Percentiles rank a stretch among this genome's conserved stretches.
Evolutionary conservation across 2,888 invertebrate species (phyloP).

Genomic region (Pardosa pseudoannulata): DNA sequence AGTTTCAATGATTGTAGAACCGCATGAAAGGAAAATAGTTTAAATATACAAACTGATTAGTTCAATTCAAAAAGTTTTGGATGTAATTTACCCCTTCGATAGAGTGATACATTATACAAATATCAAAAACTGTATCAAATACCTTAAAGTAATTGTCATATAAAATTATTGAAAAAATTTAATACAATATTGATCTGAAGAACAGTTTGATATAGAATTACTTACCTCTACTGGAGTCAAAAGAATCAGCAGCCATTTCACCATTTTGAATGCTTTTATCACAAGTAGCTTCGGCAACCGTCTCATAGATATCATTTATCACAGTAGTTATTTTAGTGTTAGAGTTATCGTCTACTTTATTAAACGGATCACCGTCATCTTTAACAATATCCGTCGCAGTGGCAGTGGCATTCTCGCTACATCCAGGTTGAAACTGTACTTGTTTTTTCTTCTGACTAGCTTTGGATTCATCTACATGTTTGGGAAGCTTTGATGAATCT

Average conservation of each 20-base stretch:
- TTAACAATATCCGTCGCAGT: background rate
- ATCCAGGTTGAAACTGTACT: conserved; percentile 57
- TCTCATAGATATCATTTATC: conserved; percentile 56
- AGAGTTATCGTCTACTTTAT: background rate
- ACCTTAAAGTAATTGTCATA: too few relatives aligned
- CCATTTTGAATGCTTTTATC: background rate
- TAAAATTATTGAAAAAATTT: too few relatives aligned
- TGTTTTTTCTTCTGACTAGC: conserved; percentile 59
- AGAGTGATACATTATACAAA: too few relatives aligned
- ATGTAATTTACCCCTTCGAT: too few relatives aligned
- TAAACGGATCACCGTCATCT: background rate
- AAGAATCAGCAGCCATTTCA: background rate
- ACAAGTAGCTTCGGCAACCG: conserved; percentile 19
- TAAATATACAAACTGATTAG: too few relatives aligned
- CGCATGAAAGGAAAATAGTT: too few relatives aligned
- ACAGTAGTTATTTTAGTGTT: background rate
- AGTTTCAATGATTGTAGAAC: too few relatives aligned
- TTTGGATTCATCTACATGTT: conserved; percentile 25
- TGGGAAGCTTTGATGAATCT: conserved; percentile 22
- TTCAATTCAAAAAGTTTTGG: too few relatives aligned
- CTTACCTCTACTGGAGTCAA: background rate
- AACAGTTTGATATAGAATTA: too few relatives aligned
- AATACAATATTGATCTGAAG: too few relatives aligned
- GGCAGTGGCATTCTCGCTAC: conserved; percentile 22
- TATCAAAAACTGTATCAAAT: too few relatives aligned